Evolutionary conservation across 2,888 invertebrate species (phyloP), one percentile per base, ranked within the genome.

Genomic region (Papilio elwesi): DNA sequence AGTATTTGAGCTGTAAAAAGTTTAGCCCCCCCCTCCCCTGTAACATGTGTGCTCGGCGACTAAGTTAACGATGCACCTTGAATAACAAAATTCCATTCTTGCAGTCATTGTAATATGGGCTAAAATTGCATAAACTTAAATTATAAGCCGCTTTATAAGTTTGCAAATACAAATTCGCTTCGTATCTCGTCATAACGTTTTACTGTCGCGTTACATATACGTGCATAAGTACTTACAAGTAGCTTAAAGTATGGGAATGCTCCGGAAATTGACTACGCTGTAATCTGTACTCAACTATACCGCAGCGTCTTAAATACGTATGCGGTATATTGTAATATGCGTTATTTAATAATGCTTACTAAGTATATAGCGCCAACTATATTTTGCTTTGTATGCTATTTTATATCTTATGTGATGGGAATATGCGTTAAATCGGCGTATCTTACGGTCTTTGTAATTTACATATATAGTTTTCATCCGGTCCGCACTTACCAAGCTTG

Each of bases 181-280:
- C 87, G 86, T 88, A 89, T 89, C 89, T 90, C 84, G 88, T 88
- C 88, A 90, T 90, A 90, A 89, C 88, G 85, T 90, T 91, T 91
- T 91, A 90, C 88, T 88, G 88, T 88, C 85, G 82, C 80, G 83
- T 84, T 85, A 85, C 81, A 78, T 81, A 84, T 69, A 73, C 65
- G 69, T 57, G 73, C 47, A 69, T 82, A 74, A 76, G 75, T 76
- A 79, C 78, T 78, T 78, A 80, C 77, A 76, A 78, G 82, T 81
- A 81, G 81, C 81, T 84, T 82, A 79, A 82, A 82, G 82, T 82
- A 83, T 82, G 82, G 75, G 80, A 84, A 87, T 88, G 82, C 83
- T 78, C 80, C 81, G 88, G 89, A 90, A 87, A 89, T 89, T 87
- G 88, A 85, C 82, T 87, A 82, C 78, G 78, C 80, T 79, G 85